These are phyloP conservation scores for Caenorhabditis auriculariae DNA, from an alignment of 2,888 invertebrate genomes.

Conservation along the genomic window DNA sequence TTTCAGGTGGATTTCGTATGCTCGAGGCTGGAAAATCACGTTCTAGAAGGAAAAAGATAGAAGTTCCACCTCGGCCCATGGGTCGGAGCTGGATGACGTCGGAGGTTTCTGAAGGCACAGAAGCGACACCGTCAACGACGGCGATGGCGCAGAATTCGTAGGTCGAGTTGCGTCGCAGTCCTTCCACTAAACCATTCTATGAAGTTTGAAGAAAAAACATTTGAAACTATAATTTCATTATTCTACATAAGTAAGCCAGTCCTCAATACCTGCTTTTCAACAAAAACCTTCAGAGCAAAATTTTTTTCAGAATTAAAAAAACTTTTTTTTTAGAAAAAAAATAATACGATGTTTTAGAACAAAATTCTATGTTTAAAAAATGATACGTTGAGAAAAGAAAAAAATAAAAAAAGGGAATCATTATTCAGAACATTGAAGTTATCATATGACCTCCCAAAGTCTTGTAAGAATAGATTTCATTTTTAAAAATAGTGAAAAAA, in stretches of 20 bases:
- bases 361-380: too few relatives aligned
- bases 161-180: slow-evolving; percentile 55
- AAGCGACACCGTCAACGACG: slow-evolving; percentile 40
- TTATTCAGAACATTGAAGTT: too few relatives aligned
- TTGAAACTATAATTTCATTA: neutral
- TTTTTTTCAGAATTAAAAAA: too few relatives aligned
- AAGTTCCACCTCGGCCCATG: slow-evolving; percentile 26
- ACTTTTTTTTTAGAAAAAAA: too few relatives aligned
- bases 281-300: neutral
- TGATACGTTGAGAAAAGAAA: too few relatives aligned
- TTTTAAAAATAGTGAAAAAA: too few relatives aligned
- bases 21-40: slow-evolving; percentile 11
- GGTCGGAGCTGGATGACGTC: slow-evolving; percentile 58
- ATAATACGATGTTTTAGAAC: too few relatives aligned
- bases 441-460: too few relatives aligned
- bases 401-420: too few relatives aligned
- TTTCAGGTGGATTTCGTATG: slow-evolving; percentile 44
- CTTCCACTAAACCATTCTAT: slow-evolving; percentile 48
- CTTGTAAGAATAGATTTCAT: too few relatives aligned
- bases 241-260: neutral
- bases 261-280: neutral
- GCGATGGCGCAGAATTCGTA: slow-evolving; percentile 62
- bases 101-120: slow-evolving; percentile 53
- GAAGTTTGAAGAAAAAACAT: slow-evolving; percentile 7
- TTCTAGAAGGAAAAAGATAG: too few relatives aligned